Evolutionary conservation across 2,113 vertebrate genomes (phyloP), one percentile per base, ranked within the genome.

Genomic region (Dendropsophus ebraccatus): DNA sequence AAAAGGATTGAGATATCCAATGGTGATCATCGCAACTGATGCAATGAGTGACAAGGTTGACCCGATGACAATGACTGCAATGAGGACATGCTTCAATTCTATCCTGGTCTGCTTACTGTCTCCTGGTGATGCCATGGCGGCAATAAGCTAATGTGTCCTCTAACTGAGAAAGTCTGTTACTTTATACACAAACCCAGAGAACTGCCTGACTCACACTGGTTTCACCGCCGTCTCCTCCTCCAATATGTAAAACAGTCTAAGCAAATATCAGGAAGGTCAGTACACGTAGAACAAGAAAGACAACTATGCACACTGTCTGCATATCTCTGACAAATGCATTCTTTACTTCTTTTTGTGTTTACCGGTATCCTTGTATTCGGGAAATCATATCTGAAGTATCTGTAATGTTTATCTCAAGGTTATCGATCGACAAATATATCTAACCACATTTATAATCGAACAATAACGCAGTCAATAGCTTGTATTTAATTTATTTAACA

Each of bases 261-360:
- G 74, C 37, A 73, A 72, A 62, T 13, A 74, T 45, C 28, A 62
- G 54, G 45, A 78, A 78, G 56, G 37, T 78, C 67, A 74, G 23
- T 52, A 21, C 11, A 6, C 74, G 78, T 45, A 86, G 67, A 86
- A 81, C 76, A 73, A 86, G 84, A 69, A 72, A 86, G 60, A 86
- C 84, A 72, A 72, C 76, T 49, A 11, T 13, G 23, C 10, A 41
- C 16, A 12, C 23, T n/a, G 35, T 41, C 65, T 80, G 7, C 75
- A 54, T 35, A 79, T 75, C 49, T 56, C 30, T 72, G 65, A 54
- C 28, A 41, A 35, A 35, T 50, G 23, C 62, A 70, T 82, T 70
- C 60, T 50, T 67, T 17, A 5, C 23, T 13, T 49, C 21, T 35
- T 30, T 35, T 5, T 50, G 41, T 2, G 47, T 35, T 28, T 69